Conservation (phyloP, 2,888 invertebrate species). For the Megalurothrips usitatus region DNA sequence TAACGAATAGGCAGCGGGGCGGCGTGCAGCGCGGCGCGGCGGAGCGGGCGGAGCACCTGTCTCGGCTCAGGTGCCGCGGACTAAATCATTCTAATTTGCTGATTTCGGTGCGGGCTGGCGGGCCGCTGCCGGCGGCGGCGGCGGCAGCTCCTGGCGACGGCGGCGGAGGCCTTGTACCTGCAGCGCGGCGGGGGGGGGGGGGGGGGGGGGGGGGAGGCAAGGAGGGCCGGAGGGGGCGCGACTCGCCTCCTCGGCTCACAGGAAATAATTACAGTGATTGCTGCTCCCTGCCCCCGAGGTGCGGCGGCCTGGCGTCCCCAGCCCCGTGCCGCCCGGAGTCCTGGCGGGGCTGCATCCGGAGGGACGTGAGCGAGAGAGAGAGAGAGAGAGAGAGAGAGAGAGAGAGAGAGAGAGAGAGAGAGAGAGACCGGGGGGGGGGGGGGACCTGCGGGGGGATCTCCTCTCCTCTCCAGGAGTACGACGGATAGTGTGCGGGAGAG, state of each 20-base stretch:
- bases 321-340: too few relatives aligned
- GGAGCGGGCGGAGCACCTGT: background rate
- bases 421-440: too few relatives aligned
- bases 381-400: too few relatives aligned
- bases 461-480: background rate
- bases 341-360: too few relatives aligned
- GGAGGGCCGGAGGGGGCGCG: background rate
- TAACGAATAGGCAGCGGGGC: background rate
- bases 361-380: too few relatives aligned
- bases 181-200: background rate
- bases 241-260: background rate
- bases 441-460: too few relatives aligned
- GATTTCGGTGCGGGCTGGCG: background rate
- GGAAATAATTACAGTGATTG: conserved; percentile 24
- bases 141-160: background rate
- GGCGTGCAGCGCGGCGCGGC: background rate
- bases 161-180: background rate
- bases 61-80: background rate
- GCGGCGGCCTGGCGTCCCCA: background rate
- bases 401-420: too few relatives aligned
- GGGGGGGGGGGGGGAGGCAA: background rate
- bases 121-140: background rate
- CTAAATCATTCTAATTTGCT: conserved; percentile 24
- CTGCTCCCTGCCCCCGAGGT: background rate
- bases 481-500: background rate